Evolutionary conservation across 2,888 invertebrate species (phyloP).

Genomic region (Agrenia bidenticulata): DNA sequence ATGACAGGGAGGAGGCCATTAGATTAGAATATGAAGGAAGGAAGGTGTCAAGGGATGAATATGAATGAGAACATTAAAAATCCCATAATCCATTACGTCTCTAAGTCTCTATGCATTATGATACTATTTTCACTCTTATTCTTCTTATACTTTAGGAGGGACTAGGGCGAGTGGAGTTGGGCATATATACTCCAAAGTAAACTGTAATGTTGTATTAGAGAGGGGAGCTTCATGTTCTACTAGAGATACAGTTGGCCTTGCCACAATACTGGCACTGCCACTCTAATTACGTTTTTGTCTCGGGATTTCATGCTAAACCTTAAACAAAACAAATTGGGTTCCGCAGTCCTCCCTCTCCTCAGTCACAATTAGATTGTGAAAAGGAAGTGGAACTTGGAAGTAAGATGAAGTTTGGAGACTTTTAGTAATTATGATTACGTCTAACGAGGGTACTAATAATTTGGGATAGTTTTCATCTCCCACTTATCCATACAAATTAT

Average conservation of each 20-base stretch:
- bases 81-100: conserved; percentile 23
- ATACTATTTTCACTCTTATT: too few species aligned
- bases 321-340: conserved; percentile 19
- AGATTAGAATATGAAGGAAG: conserved; percentile 17
- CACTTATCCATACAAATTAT: too few species aligned
- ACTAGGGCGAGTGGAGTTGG: too few species aligned
- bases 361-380: not conserved
- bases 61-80: conserved; percentile 26
- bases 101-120: not conserved
- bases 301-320: conserved; percentile 9
- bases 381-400: not conserved
- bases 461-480: too few species aligned
- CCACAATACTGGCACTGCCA: not conserved
- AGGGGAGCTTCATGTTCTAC: too few species aligned
- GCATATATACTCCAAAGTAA: too few species aligned
- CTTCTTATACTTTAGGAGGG: too few species aligned
- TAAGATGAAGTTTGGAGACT: conserved; percentile 2
- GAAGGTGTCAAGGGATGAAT: conserved; percentile 26
- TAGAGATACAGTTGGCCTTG: not conserved
- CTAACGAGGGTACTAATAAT: too few species aligned
- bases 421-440: not conserved
- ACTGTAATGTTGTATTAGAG: too few species aligned
- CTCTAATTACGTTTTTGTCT: conserved; percentile 8
- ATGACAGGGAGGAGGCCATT: conserved; percentile 17
- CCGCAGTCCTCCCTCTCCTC: not conserved